A percentile compares a stretch with the other conserved stretches of the same genome.
These are phyloP conservation scores for Tetrax tetrax DNA, from an alignment of 2,113 vertebrate species.

Conservation along the genomic window DNA sequence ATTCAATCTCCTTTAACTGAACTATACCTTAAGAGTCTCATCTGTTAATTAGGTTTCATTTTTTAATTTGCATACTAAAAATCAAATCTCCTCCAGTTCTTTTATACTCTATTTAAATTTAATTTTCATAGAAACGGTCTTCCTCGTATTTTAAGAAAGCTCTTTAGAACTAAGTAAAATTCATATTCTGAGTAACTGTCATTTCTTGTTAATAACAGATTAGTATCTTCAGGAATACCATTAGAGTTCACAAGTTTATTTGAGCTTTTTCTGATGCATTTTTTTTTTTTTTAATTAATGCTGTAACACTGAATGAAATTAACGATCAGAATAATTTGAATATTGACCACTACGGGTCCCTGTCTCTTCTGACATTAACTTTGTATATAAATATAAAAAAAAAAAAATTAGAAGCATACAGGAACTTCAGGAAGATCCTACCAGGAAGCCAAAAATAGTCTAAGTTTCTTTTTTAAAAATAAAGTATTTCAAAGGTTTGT, in stretches of 20 bases:
- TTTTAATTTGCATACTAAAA: background rate
- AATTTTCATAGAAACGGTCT: background rate
- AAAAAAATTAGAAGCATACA: background rate
- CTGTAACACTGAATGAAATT: background rate
- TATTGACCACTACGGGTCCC: background rate
- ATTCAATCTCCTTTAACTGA: background rate
- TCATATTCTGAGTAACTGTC: background rate
- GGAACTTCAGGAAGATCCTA: background rate
- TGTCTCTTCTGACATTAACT: background rate
- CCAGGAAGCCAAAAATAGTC: background rate
- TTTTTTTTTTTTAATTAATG: background rate
- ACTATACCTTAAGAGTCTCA: background rate
- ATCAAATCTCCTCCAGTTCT: background rate
- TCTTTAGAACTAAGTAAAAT: background rate
- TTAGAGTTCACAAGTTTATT: background rate
- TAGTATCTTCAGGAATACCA: background rate
- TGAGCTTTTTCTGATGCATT: background rate
- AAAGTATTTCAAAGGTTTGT: background rate
- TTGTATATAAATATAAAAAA: background rate
- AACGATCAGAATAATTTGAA: background rate
- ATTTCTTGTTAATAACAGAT: background rate
- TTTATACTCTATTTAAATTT: background rate
- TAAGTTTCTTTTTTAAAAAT: background rate
- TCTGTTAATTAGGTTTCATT: background rate
- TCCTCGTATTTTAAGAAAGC: background rate